Conservation (phyloP, 2,797 vertebrate genomes). For the Neopelma chrysocephalum region DNA sequence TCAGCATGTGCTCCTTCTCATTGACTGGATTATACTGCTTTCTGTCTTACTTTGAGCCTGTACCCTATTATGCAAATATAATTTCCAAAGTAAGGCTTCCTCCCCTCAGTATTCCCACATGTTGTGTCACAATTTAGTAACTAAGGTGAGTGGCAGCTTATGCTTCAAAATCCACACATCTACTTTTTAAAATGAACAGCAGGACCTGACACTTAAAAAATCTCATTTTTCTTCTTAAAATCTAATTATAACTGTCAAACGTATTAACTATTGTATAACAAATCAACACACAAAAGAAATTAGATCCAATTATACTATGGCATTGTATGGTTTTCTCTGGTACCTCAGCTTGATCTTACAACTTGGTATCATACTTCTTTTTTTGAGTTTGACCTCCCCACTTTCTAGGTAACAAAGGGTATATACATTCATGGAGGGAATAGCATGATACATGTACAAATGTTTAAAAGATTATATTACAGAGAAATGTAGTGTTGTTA, state of each 20-base stretch:
- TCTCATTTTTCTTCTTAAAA: background rate
- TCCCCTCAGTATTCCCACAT: rapidly evolving
- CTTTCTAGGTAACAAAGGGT: background rate
- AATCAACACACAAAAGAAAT: background rate
- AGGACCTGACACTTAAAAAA: background rate
- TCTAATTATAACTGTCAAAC: background rate
- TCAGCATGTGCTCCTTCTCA: background rate
- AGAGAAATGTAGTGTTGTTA: background rate
- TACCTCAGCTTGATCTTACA: background rate
- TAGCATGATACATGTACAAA: background rate
- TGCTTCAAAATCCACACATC: background rate
- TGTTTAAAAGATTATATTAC: background rate
- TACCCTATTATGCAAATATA: background rate
- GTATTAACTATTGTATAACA: background rate
- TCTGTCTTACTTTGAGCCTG: background rate
- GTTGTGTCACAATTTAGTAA: background rate
- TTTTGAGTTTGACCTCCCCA: background rate
- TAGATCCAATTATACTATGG: background rate
- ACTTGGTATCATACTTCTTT: background rate
- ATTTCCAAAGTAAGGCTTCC: background rate
- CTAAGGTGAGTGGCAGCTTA: background rate
- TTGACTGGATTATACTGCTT: background rate
- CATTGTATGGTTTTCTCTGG: background rate
- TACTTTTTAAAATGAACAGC: background rate
- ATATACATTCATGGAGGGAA: background rate